Evolutionary conservation across 2,113 vertebrate genomes (phyloP).

Genomic region (Gopherus evgoodei): DNA sequence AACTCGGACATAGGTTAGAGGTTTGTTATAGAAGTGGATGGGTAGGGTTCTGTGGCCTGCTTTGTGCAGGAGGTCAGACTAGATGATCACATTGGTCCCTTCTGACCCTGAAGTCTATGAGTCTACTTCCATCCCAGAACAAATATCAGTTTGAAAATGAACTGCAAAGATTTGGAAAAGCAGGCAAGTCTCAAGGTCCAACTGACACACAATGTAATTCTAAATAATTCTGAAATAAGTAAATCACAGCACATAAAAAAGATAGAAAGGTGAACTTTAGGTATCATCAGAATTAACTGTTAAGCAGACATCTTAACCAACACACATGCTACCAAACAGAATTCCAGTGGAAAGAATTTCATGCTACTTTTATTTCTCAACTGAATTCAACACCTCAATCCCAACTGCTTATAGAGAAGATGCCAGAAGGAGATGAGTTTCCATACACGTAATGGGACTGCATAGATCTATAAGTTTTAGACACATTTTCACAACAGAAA

Average conservation of each 20-base stretch:
- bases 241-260: neutral
- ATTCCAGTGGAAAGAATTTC: neutral
- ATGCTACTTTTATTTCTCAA: neutral
- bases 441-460: too few relatives aligned
- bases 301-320: neutral
- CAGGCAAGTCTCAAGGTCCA: neutral
- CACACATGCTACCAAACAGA: neutral
- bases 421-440: neutral
- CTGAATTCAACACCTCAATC: neutral
- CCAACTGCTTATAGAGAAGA: neutral
- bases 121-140: neutral
- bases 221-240: neutral
- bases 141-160: neutral
- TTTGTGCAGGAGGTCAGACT: too few relatives aligned
- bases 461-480: too few relatives aligned
- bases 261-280: neutral
- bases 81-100: too few relatives aligned
- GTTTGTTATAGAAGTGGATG: too few relatives aligned
- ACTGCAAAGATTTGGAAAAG: neutral
- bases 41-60: too few relatives aligned
- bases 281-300: neutral
- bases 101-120: too few relatives aligned
- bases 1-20: too few relatives aligned
- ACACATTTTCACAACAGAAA: too few relatives aligned
- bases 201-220: neutral